Percentiles rank a stretch among this genome's conserved stretches.
These are phyloP conservation scores for Dione vanillae DNA, from an alignment of 2,888 invertebrate genomes.

Conservation along the genomic window DNA sequence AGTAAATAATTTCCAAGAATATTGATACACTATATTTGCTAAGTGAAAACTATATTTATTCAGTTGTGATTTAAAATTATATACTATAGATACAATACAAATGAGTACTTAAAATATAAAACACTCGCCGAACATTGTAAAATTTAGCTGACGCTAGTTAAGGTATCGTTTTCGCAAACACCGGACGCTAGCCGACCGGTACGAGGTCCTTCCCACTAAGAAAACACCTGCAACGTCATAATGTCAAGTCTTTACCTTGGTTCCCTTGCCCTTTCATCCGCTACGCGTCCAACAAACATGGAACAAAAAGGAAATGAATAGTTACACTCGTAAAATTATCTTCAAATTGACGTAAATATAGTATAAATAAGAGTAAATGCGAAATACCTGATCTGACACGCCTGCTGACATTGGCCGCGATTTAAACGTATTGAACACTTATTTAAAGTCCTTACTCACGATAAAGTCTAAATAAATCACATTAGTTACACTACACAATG, in stretches of 20 bases:
- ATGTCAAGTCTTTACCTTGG: conserved; percentile 86
- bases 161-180: conserved; percentile 53
- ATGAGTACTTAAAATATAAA: background rate
- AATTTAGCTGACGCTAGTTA: conserved; percentile 61
- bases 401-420: conserved; percentile 94
- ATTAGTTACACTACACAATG: conserved; percentile 80
- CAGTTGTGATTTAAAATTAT: background rate
- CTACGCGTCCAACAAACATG: conserved; percentile 84
- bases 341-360: conserved; percentile 54
- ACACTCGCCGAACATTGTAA: conserved; percentile 42
- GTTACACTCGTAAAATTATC: conserved; percentile 53
- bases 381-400: conserved; percentile 94
- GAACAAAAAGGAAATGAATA: conserved; percentile 78
- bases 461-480: conserved; percentile 77
- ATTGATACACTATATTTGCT: background rate
- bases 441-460: conserved; percentile 74
- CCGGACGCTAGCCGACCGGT: conserved; percentile 75
- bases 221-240: conserved; percentile 82
- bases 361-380: conserved; percentile 62
- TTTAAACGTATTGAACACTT: conserved; percentile 83
- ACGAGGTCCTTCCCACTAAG: conserved; percentile 65
- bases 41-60: background rate
- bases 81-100: background rate
- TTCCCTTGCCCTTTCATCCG: conserved; percentile 95
- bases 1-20: background rate